phyloP scores from a whole-genome alignment of 2,113 vertebrate species.

The Apus apus region DNA sequence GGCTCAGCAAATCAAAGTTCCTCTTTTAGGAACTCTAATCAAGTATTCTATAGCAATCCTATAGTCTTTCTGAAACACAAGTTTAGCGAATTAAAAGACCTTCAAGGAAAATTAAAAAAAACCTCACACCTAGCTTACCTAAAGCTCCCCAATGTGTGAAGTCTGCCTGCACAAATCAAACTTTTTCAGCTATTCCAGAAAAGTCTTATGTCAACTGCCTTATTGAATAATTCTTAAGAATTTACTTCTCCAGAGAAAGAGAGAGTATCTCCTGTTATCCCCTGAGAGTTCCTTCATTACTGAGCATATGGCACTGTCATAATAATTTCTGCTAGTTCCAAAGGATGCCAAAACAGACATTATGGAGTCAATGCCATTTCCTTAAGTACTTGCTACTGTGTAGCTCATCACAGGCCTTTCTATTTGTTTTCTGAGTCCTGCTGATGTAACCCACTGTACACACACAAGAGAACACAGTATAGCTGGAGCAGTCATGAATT shows the following conservation, averaged over 20 bases:
- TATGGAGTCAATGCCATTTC: not conserved
- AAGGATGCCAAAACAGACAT: not conserved
- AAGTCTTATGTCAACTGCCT: not conserved
- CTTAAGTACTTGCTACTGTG: not conserved
- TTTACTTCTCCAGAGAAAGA: not conserved
- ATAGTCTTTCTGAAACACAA: not conserved
- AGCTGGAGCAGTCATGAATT: rapidly evolving
- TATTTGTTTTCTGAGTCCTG: not conserved
- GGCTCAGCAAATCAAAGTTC: not conserved
- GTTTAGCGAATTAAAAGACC: not conserved
- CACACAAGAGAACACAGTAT: not conserved
- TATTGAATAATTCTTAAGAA: not conserved
- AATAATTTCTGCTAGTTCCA: not conserved
- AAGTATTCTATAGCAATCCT: not conserved
- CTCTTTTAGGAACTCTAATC: not conserved
- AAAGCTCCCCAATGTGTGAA: not conserved
- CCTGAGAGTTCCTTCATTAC: not conserved
- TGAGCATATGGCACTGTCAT: not conserved
- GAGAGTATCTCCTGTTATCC: not conserved
- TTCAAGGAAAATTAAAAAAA: not conserved
- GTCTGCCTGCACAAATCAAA: not conserved
- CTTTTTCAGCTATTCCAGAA: not conserved
- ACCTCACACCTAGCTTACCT: not conserved
- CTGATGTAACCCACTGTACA: not conserved
- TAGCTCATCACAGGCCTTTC: not conserved